Conservation (phyloP, 2,888 invertebrate species). For the Megalurothrips usitatus region DNA sequence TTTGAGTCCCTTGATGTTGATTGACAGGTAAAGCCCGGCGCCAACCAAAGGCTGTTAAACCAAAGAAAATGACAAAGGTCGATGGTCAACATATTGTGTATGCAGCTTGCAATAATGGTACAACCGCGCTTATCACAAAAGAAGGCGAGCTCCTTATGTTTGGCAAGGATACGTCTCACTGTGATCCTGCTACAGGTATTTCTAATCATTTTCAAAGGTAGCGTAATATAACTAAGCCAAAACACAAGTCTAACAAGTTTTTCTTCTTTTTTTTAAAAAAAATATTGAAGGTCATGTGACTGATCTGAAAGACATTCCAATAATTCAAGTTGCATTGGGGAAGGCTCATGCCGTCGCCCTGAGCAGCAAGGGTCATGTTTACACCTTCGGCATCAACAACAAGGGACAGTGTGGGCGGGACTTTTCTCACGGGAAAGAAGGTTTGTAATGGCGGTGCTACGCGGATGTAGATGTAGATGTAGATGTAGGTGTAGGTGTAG, state of each 20-base stretch:
- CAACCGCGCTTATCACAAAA: constrained; percentile 85
- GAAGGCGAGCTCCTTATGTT: constrained; percentile 89
- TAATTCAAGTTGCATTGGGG: constrained; percentile 73
- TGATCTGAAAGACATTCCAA: constrained; percentile 62
- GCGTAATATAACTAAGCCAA: constrained; percentile 3
- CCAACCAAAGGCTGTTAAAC: constrained; percentile 85
- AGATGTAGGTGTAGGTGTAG: too few relatives aligned
- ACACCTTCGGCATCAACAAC: constrained; percentile 95
- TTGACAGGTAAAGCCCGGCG: constrained; percentile 59
- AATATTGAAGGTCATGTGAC: constrained; percentile 59
- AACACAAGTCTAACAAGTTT: too few relatives aligned
- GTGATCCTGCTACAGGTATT: constrained; percentile 61
- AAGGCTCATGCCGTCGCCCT: constrained; percentile 94
- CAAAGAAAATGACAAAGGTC: constrained; percentile 85
- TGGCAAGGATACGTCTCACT: constrained; percentile 87
- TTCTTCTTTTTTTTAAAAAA: constrained; percentile 22
- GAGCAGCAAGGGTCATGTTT: constrained; percentile 82
- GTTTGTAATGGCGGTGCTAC: constrained; percentile 33
- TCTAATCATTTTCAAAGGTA: constrained; percentile 29
- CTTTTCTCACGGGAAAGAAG: constrained; percentile 55
- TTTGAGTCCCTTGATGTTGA: background rate
- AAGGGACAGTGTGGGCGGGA: constrained; percentile 96
- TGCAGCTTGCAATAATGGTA: constrained; percentile 91
- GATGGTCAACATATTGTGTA: constrained; percentile 77
- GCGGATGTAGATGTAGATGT: too few relatives aligned